phyloP scores from a whole-genome alignment of 2,797 vertebrate genomes.

The Alca torda region DNA sequence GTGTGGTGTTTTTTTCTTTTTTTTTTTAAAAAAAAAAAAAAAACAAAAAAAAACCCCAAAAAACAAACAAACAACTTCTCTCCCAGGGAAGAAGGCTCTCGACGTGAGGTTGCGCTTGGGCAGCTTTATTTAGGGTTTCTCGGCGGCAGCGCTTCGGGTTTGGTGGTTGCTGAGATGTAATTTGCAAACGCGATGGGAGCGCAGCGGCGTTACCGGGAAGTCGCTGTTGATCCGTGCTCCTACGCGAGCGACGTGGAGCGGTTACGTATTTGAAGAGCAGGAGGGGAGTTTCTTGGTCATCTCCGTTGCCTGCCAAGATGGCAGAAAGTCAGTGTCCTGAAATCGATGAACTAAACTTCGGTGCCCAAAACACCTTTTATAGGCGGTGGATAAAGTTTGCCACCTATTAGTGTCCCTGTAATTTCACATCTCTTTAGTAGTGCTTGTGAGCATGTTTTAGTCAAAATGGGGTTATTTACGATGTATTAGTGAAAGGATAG shows the following conservation, averaged over 20 bases:
- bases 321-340: constrained; percentile 18
- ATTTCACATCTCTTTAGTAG: not conserved
- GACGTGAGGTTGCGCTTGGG: not conserved
- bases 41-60: no score
- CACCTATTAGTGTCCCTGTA: not conserved
- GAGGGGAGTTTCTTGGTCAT: constrained; percentile 44
- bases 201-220: constrained; percentile 22
- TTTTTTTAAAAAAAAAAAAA: no score
- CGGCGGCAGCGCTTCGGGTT: not conserved
- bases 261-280: constrained; percentile 9
- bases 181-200: not conserved
- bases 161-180: not conserved
- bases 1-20: not conserved
- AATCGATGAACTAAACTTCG: not conserved
- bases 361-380: not conserved
- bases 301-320: constrained; percentile 18
- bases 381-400: not conserved
- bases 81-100: not conserved
- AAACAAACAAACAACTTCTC: not conserved
- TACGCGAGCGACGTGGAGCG: constrained; percentile 17
- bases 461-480: not conserved
- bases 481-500: not conserved
- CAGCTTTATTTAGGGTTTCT: not conserved
- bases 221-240: constrained; percentile 5
- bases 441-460: not conserved